Base-by-base conservation (phyloP, 1,140 invertebrate species). In the Conus betulinus region DNA sequence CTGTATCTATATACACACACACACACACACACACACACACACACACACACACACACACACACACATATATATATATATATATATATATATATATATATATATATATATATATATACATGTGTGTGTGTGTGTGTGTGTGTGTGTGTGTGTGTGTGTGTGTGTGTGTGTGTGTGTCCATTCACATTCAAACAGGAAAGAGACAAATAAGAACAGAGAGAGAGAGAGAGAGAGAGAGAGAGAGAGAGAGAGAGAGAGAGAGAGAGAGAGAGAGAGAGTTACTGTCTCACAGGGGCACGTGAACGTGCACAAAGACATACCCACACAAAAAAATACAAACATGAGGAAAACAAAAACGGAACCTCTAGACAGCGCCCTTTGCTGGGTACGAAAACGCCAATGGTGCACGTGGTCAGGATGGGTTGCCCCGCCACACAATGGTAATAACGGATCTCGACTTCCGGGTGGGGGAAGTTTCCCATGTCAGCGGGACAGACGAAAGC, bases 391-490 rank as follows among this genome's bases (percentile, higher is more conserved):
- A 81, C 79, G 1, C 84, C 88, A 5, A 57, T 74, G 25, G 71
- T 57, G 27, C 88, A 89, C n/a, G 23, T 57, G 51, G 60, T 25
- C 25, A 85, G 27, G 25, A 76, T 78, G 4, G 67, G 51, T 27
- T 85, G 20, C 7, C 84, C 27, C 7, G 8, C 53, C 0, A 63
- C 53, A 85, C 88, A 89, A 39, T 55, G 51, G 88, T 81, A 89
- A 55, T 79, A 89, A 20, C 25, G 71, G 67, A 25, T 85, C 53
- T 76, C 74, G 74, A 55, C 74, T 8, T 25, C 60, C 20, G 88
- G 74, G 55, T 89, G 84, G 39, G 79, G 88, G 84, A 85, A 89
- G 20, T 23, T 53, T 7, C 88, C 88, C 67, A 76, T 52, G 8
- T 63, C 55, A 8, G 57, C 20, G 3, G 88, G 88, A 81, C 88